Evolutionary conservation across 2,888 invertebrate genomes (phyloP), one percentile per base, ranked within the genome.

Genomic region (Acholoe squamosa): DNA sequence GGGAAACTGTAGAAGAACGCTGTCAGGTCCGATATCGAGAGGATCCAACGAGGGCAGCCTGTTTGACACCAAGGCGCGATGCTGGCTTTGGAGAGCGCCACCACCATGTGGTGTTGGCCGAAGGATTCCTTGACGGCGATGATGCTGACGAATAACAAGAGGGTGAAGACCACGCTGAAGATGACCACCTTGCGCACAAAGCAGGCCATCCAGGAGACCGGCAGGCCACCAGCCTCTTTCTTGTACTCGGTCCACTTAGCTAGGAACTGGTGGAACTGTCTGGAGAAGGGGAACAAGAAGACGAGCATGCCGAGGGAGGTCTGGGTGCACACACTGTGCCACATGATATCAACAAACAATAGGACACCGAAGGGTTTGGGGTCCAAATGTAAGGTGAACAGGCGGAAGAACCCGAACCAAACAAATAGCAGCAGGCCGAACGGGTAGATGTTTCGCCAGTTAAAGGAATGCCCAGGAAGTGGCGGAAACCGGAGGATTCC

Each of bases 21-120:
- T 0, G 86, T 86, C 56, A 86, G 86, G 86, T 86, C 86, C n/a
- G 86, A 86, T 22, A 86, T 86, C 25, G 86, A 52, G 19, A 86
- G 56, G 56, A 86, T 86, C 86, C 86, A 86, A 19, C 86, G 86
- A 16, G 86, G 86, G 56, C 86, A 86, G 31, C 86, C 86, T 14
- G 86, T 86, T 54, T 86, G 86, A 31, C 86, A 86, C 86, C 86
- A 86, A 12, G 86, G 86, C 31, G 86, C 86, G 86, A 86, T 86
- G 86, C 25, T 54, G 31, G 86, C 86, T 28, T 86, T 86, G 3
- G 86, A 86, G n/a, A 86, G 86, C n/a, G 86, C 86, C 54, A 86
- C 28, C 28, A 86, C 54, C 54, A 86, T n/a, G 86, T 86, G 54
- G 54, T 86, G 86, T 31, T 86, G 25, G 28, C 86, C 86, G 86